Evolutionary conservation across 2,888 invertebrate species (phyloP), one percentile per base, ranked within the genome.

Genomic region (Drosophila testacea): DNA sequence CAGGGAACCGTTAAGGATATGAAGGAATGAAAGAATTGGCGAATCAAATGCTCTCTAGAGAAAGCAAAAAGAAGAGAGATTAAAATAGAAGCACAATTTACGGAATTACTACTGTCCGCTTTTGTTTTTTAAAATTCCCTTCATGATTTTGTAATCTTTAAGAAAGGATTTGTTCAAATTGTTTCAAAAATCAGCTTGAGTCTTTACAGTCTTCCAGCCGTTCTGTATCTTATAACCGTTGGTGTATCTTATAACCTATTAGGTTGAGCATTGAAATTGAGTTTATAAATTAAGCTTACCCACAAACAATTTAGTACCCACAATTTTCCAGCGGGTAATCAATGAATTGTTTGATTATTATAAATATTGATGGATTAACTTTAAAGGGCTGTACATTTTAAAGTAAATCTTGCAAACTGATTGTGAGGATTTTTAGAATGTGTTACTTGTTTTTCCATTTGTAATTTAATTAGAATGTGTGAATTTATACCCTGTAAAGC

Each of bases 21-120:
- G 6, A 11, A 1, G n/a, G 2, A 30, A 46, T 5, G 5, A n/a
- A 16, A 39, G 36, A 41, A 30, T 42, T 41, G 6, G 11, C 6
- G n/a, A 32, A 55, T 42, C 55, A 55, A 44, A 44, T 34, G 42
- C 6, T 51, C 51, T 51, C 51, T 10, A 11, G 38, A 28, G 11
- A 48, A 34, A 32, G 11, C 11, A 32, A 6, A 27, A 4, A 2
- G n/a, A 27, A 2, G n/a, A 7, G 10, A n/a, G 10, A 46, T n/a
- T 4, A 7, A n/a, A 30, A 10, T 9, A n/a, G 5, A 7, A 30
- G 47, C 30, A 22, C 22, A 22, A 22, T 22, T 22, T 22, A 22
- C 3, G 9, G 30, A 30, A 30, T 7, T 30, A 30, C 7, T 1
- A 30, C 30, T 30, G 6, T 30, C 7, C 30, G 22, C 22, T 22